These are phyloP conservation scores for Etheostoma cragini DNA, from an alignment of 2,113 vertebrate species.

Conservation along the genomic window DNA sequence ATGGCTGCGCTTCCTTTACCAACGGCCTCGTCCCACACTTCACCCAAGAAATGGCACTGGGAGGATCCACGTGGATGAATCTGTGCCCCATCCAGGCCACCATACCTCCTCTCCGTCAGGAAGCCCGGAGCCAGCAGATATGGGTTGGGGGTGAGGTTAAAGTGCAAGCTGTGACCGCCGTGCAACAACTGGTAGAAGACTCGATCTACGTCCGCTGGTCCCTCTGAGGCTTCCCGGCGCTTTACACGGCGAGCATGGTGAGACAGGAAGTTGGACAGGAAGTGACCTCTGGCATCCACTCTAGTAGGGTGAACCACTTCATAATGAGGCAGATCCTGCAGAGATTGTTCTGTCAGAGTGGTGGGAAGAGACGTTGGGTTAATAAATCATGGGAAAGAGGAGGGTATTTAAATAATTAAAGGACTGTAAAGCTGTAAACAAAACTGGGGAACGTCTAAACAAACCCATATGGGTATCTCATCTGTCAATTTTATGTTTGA, in stretches of 20 bases:
- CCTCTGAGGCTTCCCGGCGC: conserved; percentile 81
- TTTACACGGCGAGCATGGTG: conserved; percentile 83
- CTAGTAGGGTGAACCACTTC: conserved; percentile 91
- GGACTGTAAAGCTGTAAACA: conserved; percentile 42
- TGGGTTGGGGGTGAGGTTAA: conserved; percentile 91
- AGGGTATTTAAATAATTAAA: conserved; percentile 28
- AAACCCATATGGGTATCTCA: conserved; percentile 24
- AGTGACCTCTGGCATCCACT: conserved; percentile 89
- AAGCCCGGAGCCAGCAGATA: conserved; percentile 90
- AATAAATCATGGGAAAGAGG: conserved; percentile 40
- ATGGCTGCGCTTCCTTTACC: conserved; percentile 87
- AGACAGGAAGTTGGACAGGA: conserved; percentile 91
- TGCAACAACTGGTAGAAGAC: conserved; percentile 89
- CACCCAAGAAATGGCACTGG: conserved; percentile 90
- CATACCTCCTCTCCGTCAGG: conserved; percentile 87
- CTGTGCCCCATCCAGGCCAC: conserved; percentile 81
- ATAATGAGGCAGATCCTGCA: conserved; percentile 65
- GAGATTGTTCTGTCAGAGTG: conserved; percentile 59
- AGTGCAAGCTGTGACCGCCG: conserved; percentile 83
- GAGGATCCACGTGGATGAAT: conserved; percentile 66
- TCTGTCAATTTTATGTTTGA: conserved; percentile 16
- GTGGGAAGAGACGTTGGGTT: conserved; percentile 45
- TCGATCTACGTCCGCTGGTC: conserved; percentile 30
- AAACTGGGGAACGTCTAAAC: conserved; percentile 37
- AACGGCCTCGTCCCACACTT: conserved; percentile 82